Evolutionary conservation across 2,888 invertebrate species (phyloP).

Genomic region (Dynastes hyllus): DNA sequence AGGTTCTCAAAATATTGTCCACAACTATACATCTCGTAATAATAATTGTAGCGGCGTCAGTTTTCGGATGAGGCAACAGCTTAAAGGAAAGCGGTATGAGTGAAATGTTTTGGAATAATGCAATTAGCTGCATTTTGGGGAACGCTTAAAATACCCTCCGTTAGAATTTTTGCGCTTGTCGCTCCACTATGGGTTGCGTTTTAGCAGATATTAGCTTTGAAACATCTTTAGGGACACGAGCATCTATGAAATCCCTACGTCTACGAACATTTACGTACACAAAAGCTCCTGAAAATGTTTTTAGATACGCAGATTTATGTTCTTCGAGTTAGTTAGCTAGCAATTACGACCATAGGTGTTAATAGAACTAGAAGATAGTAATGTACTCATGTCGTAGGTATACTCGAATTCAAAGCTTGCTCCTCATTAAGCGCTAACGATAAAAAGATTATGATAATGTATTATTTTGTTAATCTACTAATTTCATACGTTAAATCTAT

Average conservation of each 20-base stretch:
- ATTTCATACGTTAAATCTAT: constrained; percentile 4
- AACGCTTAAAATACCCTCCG: constrained; percentile 35
- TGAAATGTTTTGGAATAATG: constrained; percentile 48
- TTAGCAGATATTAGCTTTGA: constrained; percentile 26
- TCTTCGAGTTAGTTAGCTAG: background rate
- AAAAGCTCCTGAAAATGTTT: background rate
- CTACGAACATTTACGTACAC: background rate
- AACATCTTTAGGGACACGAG: background rate
- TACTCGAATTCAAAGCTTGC: too few species aligned
- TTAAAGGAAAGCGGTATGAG: constrained; percentile 29
- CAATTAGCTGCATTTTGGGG: constrained; percentile 44
- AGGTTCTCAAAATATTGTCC: background rate
- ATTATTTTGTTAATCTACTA: background rate
- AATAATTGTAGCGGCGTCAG: constrained; percentile 3
- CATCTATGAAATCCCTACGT: background rate
- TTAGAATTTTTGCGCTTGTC: constrained; percentile 31
- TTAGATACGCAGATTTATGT: background rate
- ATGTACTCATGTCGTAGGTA: too few species aligned
- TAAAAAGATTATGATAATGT: background rate
- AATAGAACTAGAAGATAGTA: too few species aligned
- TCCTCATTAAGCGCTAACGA: too few species aligned
- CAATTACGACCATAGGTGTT: too few species aligned
- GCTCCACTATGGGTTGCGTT: constrained; percentile 9
- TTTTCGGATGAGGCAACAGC: constrained; percentile 4
- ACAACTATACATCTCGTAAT: background rate